Evolutionary conservation across 1,140 invertebrate genomes (phyloP).

Genomic region (Batillaria attramentaria): DNA sequence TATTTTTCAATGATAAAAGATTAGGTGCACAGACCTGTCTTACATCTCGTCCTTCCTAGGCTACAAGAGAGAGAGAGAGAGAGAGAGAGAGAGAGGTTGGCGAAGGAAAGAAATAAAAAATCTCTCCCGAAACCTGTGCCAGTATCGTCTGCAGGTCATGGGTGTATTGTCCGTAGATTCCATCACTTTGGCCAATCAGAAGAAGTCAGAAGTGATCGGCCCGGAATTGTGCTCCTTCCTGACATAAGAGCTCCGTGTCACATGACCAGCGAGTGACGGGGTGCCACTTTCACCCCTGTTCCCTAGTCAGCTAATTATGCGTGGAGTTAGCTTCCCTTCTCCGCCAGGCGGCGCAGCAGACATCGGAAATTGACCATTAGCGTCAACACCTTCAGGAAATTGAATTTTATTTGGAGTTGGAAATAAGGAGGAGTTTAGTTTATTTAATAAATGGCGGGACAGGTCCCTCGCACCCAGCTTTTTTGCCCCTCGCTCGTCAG

Average conservation of each 20-base stretch:
- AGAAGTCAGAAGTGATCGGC: neutral
- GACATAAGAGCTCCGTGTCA: neutral
- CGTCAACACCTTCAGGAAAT: constrained; percentile 39
- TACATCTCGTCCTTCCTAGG: neutral
- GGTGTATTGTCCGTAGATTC: no score
- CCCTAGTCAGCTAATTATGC: constrained; percentile 18
- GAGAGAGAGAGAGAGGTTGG: constrained; percentile 9
- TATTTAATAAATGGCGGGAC: constrained; percentile 36
- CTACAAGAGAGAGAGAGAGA: constrained; percentile 20
- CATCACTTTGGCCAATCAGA: no score
- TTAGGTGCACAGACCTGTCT: neutral
- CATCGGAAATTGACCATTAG: constrained; percentile 43
- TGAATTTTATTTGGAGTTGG: constrained; percentile 46
- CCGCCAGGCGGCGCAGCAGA: neutral
- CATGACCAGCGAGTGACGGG: no score
- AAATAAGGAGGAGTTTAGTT: constrained; percentile 36
- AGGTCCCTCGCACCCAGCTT: neutral
- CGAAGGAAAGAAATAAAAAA: neutral
- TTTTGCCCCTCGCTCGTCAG: neutral
- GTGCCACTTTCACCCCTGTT: neutral
- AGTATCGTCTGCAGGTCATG: no score
- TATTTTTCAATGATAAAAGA: no score
- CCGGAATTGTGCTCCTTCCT: neutral
- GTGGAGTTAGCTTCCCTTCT: neutral
- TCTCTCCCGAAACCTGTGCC: neutral